phyloP scores from a whole-genome alignment of 64 coral and sea anemone genomes.

The Montipora foliosa region DNA sequence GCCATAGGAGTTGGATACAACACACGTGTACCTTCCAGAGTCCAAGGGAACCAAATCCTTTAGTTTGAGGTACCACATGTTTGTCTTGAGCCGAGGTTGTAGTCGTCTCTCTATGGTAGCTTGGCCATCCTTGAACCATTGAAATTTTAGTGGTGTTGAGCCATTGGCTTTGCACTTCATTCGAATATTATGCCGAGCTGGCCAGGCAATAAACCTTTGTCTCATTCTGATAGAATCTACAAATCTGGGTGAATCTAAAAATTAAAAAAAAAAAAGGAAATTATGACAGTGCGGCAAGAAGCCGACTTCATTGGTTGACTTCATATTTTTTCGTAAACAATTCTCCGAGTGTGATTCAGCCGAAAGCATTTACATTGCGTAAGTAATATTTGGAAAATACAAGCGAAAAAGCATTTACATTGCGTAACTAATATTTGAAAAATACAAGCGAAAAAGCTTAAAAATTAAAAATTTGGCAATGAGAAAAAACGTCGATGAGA shows the following conservation, averaged over 20 bases:
- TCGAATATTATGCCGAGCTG: constrained; percentile 55
- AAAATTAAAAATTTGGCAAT: too few species aligned
- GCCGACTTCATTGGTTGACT: too few species aligned
- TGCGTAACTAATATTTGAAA: too few species aligned
- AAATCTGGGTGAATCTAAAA: constrained; percentile 23
- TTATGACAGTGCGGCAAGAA: too few species aligned
- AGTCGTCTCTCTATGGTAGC: constrained; percentile 42
- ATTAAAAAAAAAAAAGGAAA: background rate
- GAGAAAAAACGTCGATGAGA: too few species aligned
- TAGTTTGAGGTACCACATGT: constrained; percentile 63
- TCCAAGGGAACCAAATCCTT: constrained; percentile 62
- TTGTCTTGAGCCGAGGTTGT: constrained; percentile 61
- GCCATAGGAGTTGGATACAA: constrained; percentile 68
- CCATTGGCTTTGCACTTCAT: constrained; percentile 74
- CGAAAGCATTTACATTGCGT: too few species aligned
- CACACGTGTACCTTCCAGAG: constrained; percentile 67
- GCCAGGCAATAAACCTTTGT: constrained; percentile 69
- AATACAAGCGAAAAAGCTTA: too few species aligned
- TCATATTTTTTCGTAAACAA: too few species aligned
- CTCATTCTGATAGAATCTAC: constrained; percentile 31
- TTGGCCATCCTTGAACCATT: constrained; percentile 71
- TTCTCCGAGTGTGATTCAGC: too few species aligned
- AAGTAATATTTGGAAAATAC: too few species aligned
- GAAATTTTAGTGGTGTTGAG: constrained; percentile 50
- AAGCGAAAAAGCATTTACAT: too few species aligned